Evolutionary conservation across 2,797 vertebrate species (phyloP).

Genomic region (Gymnothorax javanicus): DNA sequence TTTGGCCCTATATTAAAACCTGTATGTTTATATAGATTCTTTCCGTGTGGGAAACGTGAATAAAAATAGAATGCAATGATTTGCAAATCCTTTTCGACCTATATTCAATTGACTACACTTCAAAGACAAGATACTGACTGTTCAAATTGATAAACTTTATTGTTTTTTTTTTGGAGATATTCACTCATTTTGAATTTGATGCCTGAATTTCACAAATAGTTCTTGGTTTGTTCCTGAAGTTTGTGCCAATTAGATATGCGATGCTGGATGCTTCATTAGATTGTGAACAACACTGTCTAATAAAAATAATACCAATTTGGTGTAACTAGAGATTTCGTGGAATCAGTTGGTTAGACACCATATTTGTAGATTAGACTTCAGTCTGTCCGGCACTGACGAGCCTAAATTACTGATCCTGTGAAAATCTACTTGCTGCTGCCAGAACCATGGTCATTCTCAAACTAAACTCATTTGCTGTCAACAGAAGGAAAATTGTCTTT

Average conservation of each 20-base stretch:
- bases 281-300: not conserved
- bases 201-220: not conserved
- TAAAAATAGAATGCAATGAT: no score
- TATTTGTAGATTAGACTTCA: not conserved
- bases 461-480: not conserved
- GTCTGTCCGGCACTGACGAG: not conserved
- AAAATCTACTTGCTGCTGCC: not conserved
- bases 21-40: no score
- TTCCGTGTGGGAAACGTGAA: no score
- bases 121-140: no score
- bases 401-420: not conserved
- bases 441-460: slow-evolving; percentile 4
- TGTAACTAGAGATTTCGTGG: not conserved
- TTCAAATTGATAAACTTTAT: no score
- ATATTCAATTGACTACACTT: no score
- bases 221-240: not conserved
- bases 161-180: no score
- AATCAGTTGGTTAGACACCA: not conserved
- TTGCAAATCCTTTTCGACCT: no score
- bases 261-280: not conserved
- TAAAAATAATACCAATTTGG: not conserved
- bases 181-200: no score
- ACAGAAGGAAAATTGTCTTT: not conserved
- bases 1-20: no score
- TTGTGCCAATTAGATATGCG: not conserved